A percentile compares a stretch with the other conserved stretches of the same genome.
Evolutionary conservation across 2,888 invertebrate genomes (phyloP).

Genomic region (Halictus ligatus): DNA sequence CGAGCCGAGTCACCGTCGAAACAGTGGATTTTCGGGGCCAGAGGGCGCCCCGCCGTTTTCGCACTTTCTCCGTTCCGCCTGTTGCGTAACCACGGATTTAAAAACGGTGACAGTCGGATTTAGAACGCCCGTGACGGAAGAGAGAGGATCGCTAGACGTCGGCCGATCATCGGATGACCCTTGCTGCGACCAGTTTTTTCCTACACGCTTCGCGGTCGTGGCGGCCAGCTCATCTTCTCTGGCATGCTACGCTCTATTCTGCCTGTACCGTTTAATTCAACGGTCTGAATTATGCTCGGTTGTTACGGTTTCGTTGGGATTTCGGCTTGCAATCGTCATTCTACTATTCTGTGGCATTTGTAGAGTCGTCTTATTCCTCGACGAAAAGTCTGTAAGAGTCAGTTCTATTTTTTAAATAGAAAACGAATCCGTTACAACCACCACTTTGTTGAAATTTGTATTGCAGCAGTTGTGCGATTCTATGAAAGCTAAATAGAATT

Average conservation of each 20-base stretch:
- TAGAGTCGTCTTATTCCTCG: neutral
- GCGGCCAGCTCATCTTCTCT: neutral
- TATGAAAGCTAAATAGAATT: neutral
- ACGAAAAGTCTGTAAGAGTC: neutral
- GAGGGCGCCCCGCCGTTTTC: constrained; percentile 15
- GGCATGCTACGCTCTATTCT: neutral
- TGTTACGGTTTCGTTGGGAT: too few species aligned
- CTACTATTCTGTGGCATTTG: too few species aligned
- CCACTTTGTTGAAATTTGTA: neutral
- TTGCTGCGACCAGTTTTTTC: neutral
- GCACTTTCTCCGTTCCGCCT: neutral
- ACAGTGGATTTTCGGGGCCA: neutral
- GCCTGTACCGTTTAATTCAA: neutral
- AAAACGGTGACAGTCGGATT: constrained; percentile 8
- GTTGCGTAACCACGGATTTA: constrained; percentile 5
- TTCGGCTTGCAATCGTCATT: too few species aligned
- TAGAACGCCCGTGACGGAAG: neutral
- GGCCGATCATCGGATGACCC: neutral
- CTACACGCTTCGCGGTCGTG: neutral
- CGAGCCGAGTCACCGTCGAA: neutral
- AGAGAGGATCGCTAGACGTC: neutral
- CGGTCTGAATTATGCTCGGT: neutral
- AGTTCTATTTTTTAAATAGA: neutral
- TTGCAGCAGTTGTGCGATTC: too few species aligned
- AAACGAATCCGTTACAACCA: neutral